phyloP scores from a whole-genome alignment of 1,140 invertebrate genomes.

The Radopholus similis region DNA sequence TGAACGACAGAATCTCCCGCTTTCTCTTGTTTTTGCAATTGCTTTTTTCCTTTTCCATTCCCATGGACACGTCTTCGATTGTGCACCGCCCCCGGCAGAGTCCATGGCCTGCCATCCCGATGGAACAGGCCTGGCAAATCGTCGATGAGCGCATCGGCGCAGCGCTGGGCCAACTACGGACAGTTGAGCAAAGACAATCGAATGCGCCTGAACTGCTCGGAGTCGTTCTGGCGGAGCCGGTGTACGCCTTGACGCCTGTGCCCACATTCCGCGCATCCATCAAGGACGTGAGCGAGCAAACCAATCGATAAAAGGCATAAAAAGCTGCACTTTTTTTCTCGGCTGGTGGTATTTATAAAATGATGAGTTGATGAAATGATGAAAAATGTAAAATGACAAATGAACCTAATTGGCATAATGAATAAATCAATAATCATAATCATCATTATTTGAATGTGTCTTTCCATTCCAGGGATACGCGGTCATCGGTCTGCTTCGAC shows the following conservation, averaged over 20 bases:
- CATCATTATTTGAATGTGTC: too few relatives aligned
- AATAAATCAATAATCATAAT: too few relatives aligned
- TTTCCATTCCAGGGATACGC: too few relatives aligned
- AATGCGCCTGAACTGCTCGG: conserved; percentile 10
- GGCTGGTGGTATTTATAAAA: too few relatives aligned
- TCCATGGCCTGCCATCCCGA: conserved; percentile 32
- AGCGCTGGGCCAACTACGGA: not conserved
- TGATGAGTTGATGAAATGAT: too few relatives aligned
- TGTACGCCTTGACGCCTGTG: conserved; percentile 14
- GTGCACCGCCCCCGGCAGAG: conserved; percentile 29
- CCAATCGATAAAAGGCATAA: too few relatives aligned
- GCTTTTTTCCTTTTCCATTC: not conserved
- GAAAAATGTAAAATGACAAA: too few relatives aligned
- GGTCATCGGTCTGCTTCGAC: conserved; percentile 31
- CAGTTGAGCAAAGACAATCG: conserved; percentile 1
- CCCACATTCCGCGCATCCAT: conserved; percentile 32
- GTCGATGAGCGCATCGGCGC: conserved; percentile 1
- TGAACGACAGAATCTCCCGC: too few relatives aligned
- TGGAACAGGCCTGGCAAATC: conserved; percentile 20
- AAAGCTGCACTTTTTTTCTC: too few relatives aligned
- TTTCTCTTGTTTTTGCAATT: not conserved
- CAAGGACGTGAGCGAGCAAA: too few relatives aligned
- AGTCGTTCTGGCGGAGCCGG: conserved; percentile 26
- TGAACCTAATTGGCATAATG: too few relatives aligned
- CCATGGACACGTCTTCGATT: not conserved